Evolutionary conservation across 2,888 invertebrate genomes (phyloP).

Genomic region (Gortyna flavago): DNA sequence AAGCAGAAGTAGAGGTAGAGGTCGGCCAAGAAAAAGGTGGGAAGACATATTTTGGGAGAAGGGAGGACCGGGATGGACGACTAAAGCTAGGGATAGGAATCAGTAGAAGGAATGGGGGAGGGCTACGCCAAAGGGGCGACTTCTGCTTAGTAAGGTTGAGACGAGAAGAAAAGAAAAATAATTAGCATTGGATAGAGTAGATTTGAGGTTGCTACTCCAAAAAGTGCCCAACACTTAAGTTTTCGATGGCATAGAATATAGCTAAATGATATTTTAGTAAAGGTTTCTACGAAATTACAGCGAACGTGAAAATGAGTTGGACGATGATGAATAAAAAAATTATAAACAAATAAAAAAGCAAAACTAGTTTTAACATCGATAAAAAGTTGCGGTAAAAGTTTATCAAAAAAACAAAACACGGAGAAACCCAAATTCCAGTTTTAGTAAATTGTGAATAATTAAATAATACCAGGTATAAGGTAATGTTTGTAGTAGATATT

Average conservation of each 20-base stretch:
- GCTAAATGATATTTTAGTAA: no score
- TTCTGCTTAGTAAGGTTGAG: not conserved
- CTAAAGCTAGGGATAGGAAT: not conserved
- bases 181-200: not conserved
- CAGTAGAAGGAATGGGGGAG: not conserved
- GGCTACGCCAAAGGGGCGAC: not conserved
- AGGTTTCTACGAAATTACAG: not conserved
- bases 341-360: not conserved
- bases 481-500: not conserved
- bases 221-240: not conserved
- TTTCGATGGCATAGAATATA: not conserved
- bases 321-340: not conserved
- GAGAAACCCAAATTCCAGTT: not conserved
- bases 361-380: not conserved
- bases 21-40: not conserved
- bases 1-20: not conserved
- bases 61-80: not conserved
- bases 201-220: not conserved
- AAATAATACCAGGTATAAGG: not conserved
- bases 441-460: not conserved
- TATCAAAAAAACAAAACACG: constrained; percentile 33
- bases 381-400: constrained; percentile 5
- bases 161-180: not conserved
- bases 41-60: not conserved
- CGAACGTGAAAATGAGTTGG: not conserved